phyloP scores from a whole-genome alignment of 1,140 invertebrate genomes.

The Myzus persicae region DNA sequence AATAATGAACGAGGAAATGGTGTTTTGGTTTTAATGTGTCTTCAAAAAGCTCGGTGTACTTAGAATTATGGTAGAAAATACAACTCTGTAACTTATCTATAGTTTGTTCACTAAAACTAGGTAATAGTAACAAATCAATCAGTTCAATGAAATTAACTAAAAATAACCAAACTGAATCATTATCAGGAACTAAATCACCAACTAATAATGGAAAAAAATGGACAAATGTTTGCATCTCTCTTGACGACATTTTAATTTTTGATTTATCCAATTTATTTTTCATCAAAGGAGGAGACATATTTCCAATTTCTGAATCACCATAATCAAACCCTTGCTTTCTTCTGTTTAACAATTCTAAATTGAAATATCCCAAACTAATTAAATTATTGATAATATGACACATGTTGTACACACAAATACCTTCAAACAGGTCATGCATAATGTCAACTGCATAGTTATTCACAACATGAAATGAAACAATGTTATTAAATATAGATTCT shows the following conservation, averaged over 20 bases:
- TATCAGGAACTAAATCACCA: neutral
- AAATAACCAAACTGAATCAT: neutral
- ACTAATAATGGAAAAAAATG: constrained; percentile 28
- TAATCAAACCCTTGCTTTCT: constrained; percentile 39
- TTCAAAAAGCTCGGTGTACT: neutral
- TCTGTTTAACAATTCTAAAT: neutral
- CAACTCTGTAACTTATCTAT: neutral
- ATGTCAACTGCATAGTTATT: neutral
- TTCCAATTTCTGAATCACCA: constrained; percentile 16
- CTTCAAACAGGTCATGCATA: constrained; percentile 23
- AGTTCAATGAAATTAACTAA: constrained; percentile 1
- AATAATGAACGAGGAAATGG: constrained; percentile 13
- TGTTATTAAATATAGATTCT: constrained; percentile 6
- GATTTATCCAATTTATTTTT: neutral
- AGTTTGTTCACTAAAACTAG: neutral
- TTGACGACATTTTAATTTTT: constrained; percentile 1
- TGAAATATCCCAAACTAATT: constrained; percentile 27
- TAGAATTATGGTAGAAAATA: neutral
- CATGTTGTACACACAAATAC: neutral
- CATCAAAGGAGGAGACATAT: constrained; percentile 6
- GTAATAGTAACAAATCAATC: constrained; percentile 18
- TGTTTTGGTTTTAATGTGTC: constrained; percentile 34
- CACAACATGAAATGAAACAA: neutral
- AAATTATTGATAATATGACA: neutral
- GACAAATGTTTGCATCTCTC: neutral